phyloP scores from a whole-genome alignment of 2,113 vertebrate species.

The Ochotona curzoniae region DNA sequence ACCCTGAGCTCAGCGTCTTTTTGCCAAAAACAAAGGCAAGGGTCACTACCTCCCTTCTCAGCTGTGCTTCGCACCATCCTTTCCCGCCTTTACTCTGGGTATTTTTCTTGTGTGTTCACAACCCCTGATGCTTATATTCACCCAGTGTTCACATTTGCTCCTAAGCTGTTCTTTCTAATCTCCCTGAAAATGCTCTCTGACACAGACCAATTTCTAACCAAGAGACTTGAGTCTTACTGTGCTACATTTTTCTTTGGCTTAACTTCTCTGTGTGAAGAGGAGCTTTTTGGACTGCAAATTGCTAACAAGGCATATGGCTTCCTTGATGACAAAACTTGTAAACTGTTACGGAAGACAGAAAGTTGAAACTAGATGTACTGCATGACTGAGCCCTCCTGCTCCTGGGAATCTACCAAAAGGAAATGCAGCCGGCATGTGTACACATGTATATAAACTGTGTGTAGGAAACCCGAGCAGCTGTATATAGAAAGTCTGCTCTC shows the following conservation, averaged over 20 bases:
- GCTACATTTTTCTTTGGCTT: slow-evolving; percentile 1
- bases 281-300: background rate
- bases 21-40: background rate
- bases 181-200: background rate
- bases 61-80: background rate
- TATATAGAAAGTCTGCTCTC: too few relatives aligned
- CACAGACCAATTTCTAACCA: background rate
- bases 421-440: too few relatives aligned
- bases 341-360: too few relatives aligned
- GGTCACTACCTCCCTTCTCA: background rate
- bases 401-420: too few relatives aligned
- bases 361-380: too few relatives aligned
- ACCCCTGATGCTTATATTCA: background rate
- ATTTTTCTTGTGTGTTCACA: background rate
- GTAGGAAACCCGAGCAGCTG: too few relatives aligned
- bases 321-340: background rate
- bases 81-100: background rate
- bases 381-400: too few relatives aligned
- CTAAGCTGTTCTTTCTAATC: background rate
- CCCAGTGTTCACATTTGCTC: background rate
- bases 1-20: background rate
- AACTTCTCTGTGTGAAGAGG: background rate
- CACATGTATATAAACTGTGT: too few relatives aligned
- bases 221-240: background rate
- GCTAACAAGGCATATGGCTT: background rate